Evolutionary conservation across 2,113 vertebrate species (phyloP), one percentile per base, ranked within the genome.

Genomic region (Nymphicus hollandicus): DNA sequence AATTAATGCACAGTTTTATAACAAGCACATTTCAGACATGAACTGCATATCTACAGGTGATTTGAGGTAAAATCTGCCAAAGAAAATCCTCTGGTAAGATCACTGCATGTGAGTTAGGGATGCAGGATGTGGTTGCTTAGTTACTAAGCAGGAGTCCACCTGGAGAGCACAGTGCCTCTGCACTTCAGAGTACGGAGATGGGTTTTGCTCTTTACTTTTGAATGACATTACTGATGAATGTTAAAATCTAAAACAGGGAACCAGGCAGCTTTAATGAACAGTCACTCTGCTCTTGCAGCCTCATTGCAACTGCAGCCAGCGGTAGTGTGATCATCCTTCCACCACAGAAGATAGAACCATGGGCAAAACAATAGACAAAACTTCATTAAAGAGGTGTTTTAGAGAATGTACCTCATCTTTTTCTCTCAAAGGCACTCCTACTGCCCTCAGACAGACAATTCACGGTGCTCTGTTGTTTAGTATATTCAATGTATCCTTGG

Each of bases 91-190:
- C 66, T n/a, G 43, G 28, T 46, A 89, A 83, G 41, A 63, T 50
- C 43, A 63, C 74, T 1, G 1, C 23, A 2, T 13, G 23, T 49
- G 79, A 93, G 25, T 58, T 80, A 65, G 58, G 79, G 23, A 65
- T 66, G 58, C 23, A 53, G 85, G 71, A 86, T 65, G 44, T 28
- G 79, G 93, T 95, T 95, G 94, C 91, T 70, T 94, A 53, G 91
- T 70, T 93, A 95, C 91, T 70, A 63, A 86, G 50, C 60, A 70
- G 66, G 25, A 86, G 33, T 66, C 79, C 73, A 61, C 85, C 81
- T 52, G 85, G 69, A 85, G 47, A 81, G 24, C 61, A 17, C 35
- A 35, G 49, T 27, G 58, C n/a, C 11, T 37, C 63, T 78, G 83
- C 69, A 7, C 33, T 74, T 68, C 73, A 24, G 27, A 60, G 29